phyloP scores from a whole-genome alignment of 2,888 invertebrate genomes.

The Sarcophaga variegata region DNA sequence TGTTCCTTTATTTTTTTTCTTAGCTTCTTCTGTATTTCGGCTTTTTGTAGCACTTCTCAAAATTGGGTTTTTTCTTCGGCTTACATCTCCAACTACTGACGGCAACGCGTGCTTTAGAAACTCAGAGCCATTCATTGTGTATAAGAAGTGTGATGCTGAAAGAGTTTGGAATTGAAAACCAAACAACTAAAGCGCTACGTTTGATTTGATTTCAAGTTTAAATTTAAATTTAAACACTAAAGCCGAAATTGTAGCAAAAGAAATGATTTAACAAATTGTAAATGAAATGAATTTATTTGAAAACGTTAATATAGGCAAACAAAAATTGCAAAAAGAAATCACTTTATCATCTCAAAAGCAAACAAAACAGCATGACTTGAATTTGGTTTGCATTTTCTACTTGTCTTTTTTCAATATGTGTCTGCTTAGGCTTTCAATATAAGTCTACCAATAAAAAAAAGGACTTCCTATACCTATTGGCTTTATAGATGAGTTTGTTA shows the following conservation, averaged over 20 bases:
- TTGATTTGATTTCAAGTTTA: slow-evolving; percentile 73
- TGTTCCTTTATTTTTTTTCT: not conserved
- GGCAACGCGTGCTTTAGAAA: slow-evolving; percentile 60
- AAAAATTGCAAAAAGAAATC: slow-evolving; percentile 59
- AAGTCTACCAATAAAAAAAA: slow-evolving; percentile 20
- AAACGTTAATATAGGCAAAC: slow-evolving; percentile 51
- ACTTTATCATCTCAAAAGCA: slow-evolving; percentile 64
- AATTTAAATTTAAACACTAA: slow-evolving; percentile 52
- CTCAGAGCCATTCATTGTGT: not conserved
- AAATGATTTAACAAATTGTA: slow-evolving; percentile 68
- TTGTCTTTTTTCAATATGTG: slow-evolving; percentile 24
- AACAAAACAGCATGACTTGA: slow-evolving; percentile 60
- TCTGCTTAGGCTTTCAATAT: slow-evolving; percentile 48
- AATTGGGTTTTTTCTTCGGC: slow-evolving; percentile 2
- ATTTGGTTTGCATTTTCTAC: slow-evolving; percentile 31
- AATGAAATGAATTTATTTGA: slow-evolving; percentile 68
- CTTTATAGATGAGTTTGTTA: slow-evolving; percentile 1
- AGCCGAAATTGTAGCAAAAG: slow-evolving; percentile 42
- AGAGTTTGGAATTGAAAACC: slow-evolving; percentile 32
- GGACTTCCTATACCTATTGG: slow-evolving; percentile 44
- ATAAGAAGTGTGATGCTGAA: not conserved
- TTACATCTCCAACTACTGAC: slow-evolving; percentile 56
- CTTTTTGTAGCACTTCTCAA: slow-evolving; percentile 17
- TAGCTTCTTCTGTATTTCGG: slow-evolving; percentile 27
- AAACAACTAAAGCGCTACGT: slow-evolving; percentile 68